Evolutionary conservation across 2,888 invertebrate genomes (phyloP), one percentile per base, ranked within the genome.

Genomic region (Leucania comma): DNA sequence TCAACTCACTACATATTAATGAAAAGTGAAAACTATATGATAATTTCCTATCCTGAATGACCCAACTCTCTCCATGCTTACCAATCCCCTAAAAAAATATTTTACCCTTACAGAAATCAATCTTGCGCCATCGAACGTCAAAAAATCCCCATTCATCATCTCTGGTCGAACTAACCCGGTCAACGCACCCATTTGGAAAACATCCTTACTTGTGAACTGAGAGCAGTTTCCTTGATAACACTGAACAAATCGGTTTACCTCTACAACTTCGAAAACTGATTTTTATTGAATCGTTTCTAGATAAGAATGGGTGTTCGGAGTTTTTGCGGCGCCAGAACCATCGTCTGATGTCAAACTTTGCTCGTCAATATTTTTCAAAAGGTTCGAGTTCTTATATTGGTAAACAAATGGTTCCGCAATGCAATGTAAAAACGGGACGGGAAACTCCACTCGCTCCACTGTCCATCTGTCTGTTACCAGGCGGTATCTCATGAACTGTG

Each of bases 201-300:
- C 72, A 81, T 75, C 72, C 78, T 74, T 80, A 82, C 78, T 85
- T 82, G 53, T 53, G 62, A 83, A 82, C 57, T 46, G 42, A 75
- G 68, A 72, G 50, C 80, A 81, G 78, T 83, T 83, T 81, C 53
- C 62, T 35, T 69, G 83, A 88, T 87, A 87, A 76, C 80, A 48
- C n/a, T 68, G 85, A 70, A 83, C 81, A 83, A 87, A 87, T 87
- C 76, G 68, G 75, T 77, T 74, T 82, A 83, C 76, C 82, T 75
- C 78, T 61, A 68, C 66, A 68, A 80, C 63, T 80, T 77, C 5
- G 79, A 58, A 62, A 80, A 82, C 79, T 78, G 79, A 82, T 84
- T 84, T 82, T 86, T 85, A 85, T 85, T 84, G 78, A 83, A 85
- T 78, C 72, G 75, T 72, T 78, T 72, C 68, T n/a, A 76, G 81